Evolutionary conservation across 2,113 vertebrate genomes (phyloP), one percentile per base, ranked within the genome.

Genomic region (Nibea albiflora): DNA sequence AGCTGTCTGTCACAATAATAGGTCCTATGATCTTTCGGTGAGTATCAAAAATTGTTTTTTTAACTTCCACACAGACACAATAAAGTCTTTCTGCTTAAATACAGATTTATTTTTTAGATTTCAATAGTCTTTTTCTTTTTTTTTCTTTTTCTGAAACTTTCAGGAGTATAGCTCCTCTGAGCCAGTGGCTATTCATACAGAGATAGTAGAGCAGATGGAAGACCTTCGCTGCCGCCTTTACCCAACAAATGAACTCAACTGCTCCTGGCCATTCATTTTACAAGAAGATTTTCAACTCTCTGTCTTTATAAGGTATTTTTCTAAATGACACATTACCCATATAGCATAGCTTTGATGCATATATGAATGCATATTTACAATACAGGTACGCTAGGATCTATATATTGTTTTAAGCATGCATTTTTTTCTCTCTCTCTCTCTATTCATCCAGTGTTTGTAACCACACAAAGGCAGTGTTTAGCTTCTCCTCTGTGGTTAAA

Each of bases 251-350:
- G 0, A 16, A 2, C 80, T 93, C 35, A 90, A 88, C 86, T 94
- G 93, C 75, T 92, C 90, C 61, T 91, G 89, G 91, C 49, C 76
- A 8, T 68, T 88, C n/a, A 26, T 54, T 22, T 62, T 73, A 26
- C n/a, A 52, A 4, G 1, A 54, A 3, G 78, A 84, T 0, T 3
- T 28, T 39, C 68, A 70, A 42, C 61, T 92, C 15, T 81, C 49
- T 22, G 64, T 79, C 28, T 17, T 1, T 1, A 67, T 89, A 39
- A 91, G 84, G 92, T 93, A 78, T 42, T 49, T 60, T 44, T 6
- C 22, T 47, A 14, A 12, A 47, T 46, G 1, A 75, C 2, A 63
- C n/a, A 19, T 22, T 14, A 42, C 26, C 26, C 71, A 73, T 24
- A 12, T 17, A 49, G 24, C 9, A 72, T n/a, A 28, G n/a, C 11